Conservation (phyloP, 2,888 invertebrate species). For the Antheraea assamensis region DNA sequence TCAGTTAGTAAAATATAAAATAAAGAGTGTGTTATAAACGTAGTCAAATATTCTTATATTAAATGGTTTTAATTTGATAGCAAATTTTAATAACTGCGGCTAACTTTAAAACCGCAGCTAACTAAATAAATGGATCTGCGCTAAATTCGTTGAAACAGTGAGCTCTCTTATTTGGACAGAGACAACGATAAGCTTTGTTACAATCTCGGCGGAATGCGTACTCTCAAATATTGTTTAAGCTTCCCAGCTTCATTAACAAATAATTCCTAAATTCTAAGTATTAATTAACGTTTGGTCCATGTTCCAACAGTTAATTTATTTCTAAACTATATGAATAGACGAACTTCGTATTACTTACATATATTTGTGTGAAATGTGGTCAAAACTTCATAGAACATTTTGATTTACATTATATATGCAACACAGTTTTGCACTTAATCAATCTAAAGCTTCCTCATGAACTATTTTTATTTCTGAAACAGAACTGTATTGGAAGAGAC, state of each 20-base stretch:
- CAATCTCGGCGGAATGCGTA: conserved; percentile 29
- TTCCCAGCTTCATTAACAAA: not conserved
- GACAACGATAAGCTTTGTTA: conserved; percentile 38
- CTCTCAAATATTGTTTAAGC: conserved; percentile 13
- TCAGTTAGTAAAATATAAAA: no score
- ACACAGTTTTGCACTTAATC: no score
- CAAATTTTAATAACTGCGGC: not conserved
- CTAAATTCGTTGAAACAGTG: conserved; percentile 40
- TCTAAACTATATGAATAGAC: no score
- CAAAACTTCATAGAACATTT: no score
- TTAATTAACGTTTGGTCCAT: not conserved
- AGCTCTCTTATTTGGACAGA: conserved; percentile 33
- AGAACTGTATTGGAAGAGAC: no score
- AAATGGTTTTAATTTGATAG: not conserved
- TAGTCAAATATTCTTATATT: not conserved
- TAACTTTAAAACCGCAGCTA: not conserved
- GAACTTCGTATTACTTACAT: no score
- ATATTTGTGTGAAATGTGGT: no score
- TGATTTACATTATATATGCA: no score
- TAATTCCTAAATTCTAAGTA: not conserved
- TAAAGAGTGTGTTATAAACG: not conserved
- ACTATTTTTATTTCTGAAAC: no score
- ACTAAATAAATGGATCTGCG: conserved; percentile 25
- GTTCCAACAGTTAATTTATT: not conserved
- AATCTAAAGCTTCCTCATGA: no score